Evolutionary conservation across 2,888 invertebrate species (phyloP).

Genomic region (Pandemis cinnamomeana): DNA sequence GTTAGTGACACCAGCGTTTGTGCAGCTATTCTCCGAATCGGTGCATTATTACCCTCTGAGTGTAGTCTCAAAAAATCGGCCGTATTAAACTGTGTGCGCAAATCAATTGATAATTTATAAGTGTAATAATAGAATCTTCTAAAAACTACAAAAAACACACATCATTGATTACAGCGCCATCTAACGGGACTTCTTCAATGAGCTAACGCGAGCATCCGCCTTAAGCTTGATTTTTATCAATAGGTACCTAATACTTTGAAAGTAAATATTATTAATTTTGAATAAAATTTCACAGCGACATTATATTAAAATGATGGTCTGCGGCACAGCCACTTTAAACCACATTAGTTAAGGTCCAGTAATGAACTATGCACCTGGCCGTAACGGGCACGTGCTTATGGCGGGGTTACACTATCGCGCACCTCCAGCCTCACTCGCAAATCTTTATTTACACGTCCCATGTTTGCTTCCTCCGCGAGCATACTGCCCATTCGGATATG

Average conservation of each 20-base stretch:
- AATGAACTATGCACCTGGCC: constrained; percentile 49
- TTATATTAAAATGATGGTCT: not conserved
- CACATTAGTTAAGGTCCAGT: constrained; percentile 17
- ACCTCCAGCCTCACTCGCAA: constrained; percentile 69
- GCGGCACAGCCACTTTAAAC: not conserved
- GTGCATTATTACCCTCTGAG: no score
- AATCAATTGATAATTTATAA: no score
- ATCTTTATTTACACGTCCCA: constrained; percentile 62
- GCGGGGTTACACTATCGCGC: constrained; percentile 71
- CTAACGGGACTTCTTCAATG: no score
- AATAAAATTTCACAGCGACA: not conserved
- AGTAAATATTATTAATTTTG: not conserved
- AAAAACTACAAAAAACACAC: no score
- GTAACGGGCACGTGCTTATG: constrained; percentile 71
- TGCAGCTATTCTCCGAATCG: no score
- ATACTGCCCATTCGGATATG: constrained; percentile 2
- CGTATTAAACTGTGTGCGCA: no score
- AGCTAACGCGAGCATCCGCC: no score
- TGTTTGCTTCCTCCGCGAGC: constrained; percentile 38
- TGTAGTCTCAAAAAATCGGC: no score
- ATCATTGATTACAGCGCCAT: no score
- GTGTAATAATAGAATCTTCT: no score
- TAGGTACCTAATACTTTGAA: not conserved
- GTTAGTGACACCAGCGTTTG: no score
- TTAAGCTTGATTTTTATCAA: not conserved